Base-by-base conservation (phyloP, 2,113 vertebrate genomes). In the Hemiscyllium ocellatum region DNA sequence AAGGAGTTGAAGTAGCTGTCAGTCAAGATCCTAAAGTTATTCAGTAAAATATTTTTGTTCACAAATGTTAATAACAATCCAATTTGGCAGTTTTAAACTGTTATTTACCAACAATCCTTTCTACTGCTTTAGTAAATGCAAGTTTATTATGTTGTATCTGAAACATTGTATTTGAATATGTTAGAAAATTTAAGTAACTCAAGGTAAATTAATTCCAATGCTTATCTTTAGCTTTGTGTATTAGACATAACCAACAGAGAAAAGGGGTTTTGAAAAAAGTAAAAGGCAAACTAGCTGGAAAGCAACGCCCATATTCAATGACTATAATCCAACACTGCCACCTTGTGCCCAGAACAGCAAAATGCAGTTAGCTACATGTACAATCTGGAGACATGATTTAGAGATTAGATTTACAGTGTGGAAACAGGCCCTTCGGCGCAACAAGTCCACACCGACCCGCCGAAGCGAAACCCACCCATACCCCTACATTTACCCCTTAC, bases 271-370 rank as follows among this genome's bases (percentile, higher is more conserved):
- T 47, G 1, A 69, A 24, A 42, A 37, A 7, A 66, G 37, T 19
- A 19, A 69, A 94, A 47, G 4, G 93, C 20, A 95, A 47, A 47
- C 3, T 37, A 17, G n/a, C 42, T 72, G 0, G 13, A 70, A 22
- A 76, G 24, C 10, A 90, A 47, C n/a, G 4, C n/a, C 52, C 87
- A 90, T 90, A 72, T 17, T 72, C 24, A 26, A 72, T 3, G 8
- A 95, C 47, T 95, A 47, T 72, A 13, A 95, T 95, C 68, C 0
- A 17, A 95, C 69, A 95, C 68, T 72, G 66, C 69, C 94, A 95
- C 94, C 94, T 72, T 47, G 52, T 95, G 94, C 47, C 50, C 26
- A 70, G 69, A 50, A 72, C 22, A 47, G 10, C 20, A 47, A 15
- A 70, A 47, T 68, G 91, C 33, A 70, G 26, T 72, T 95, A 50